Base-by-base conservation (phyloP, 2,113 vertebrate genomes). In the Physeter macrocephalus region DNA sequence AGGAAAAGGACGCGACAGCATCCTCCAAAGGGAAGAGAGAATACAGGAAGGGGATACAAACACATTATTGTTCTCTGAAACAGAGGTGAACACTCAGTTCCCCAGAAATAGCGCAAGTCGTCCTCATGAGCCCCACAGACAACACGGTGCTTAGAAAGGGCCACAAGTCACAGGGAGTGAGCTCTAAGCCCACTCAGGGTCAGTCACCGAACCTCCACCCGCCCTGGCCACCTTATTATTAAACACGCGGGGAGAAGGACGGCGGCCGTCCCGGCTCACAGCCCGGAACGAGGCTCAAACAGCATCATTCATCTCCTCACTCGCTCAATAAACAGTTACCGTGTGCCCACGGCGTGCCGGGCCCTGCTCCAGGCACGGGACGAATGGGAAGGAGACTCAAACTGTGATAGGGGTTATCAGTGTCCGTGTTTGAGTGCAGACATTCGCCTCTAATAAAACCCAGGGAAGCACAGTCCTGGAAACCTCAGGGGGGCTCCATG, bases 341-440 rank as follows among this genome's bases (percentile, higher is more conserved):
- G 0, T 0, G 25, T 2, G 8, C 67, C 54, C 43, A 1, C 0
- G 0, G 43, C 1, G 8, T 1, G 46, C 34, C 7, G 6, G 78
- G 27, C 46, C 46, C 20, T 15, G 57, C 27, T 31, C n/a, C 7
- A 54, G 59, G 29, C 20, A 5, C n/a, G 1, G 59, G 54, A 43
- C 9, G 8, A 34, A 18, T 0, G 36, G 69, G 71, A 13, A 13
- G 57, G 36, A 90, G 61, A 67, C 61, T 10, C 43, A 1, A 3
- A 11, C 17, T 6, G 1, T 0, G 6, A 11, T 0, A 3, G 39
- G 64, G 57, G 34, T 21, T 21, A 8, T 36, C 12, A 1, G 15
- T 13, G 41, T 29, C 41, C 69, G 13, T 1, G 0, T 25, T 4
- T 61, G 54, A 11, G 13, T 25, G 39, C 31, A 27, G 61, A 34